Evolutionary conservation across 2,797 vertebrate species (phyloP).

Genomic region (Centroberyx gerrardi): DNA sequence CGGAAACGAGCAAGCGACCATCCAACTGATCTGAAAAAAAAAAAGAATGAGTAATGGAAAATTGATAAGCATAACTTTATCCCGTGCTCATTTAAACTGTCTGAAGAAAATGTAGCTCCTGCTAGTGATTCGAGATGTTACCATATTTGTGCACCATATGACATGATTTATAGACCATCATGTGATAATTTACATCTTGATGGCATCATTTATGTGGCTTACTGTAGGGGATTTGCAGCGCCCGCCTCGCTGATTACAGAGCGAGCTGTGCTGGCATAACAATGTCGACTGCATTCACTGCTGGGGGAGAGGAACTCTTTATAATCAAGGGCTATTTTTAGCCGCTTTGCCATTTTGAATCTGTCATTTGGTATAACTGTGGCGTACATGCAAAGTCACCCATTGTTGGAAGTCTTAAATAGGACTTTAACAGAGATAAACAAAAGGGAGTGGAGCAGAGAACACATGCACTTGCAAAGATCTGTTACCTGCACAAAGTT

Average conservation of each 20-base stretch:
- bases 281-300: slow-evolving; percentile 60
- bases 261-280: slow-evolving; percentile 64
- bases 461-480: slow-evolving; percentile 23
- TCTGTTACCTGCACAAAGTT: slow-evolving; percentile 47
- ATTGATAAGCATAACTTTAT: slow-evolving; percentile 56
- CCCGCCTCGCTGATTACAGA: slow-evolving; percentile 73
- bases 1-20: slow-evolving; percentile 37
- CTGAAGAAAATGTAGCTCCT: slow-evolving; percentile 30
- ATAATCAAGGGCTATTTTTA: slow-evolving; percentile 71
- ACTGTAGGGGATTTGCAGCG: slow-evolving; percentile 49
- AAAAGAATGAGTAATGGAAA: slow-evolving; percentile 61
- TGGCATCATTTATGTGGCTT: slow-evolving; percentile 70
- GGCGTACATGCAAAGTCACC: slow-evolving; percentile 53
- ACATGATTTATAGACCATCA: slow-evolving; percentile 72
- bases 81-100: slow-evolving; percentile 30
- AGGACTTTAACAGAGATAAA: slow-evolving; percentile 32
- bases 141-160: slow-evolving; percentile 62
- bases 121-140: slow-evolving; percentile 45
- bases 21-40: slow-evolving; percentile 26
- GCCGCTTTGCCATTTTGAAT: slow-evolving; percentile 34
- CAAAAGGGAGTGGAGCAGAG: slow-evolving; percentile 37
- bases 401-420: slow-evolving; percentile 47
- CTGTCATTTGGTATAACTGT: slow-evolving; percentile 67
- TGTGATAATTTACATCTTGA: slow-evolving; percentile 63
- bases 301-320: slow-evolving; percentile 47